phyloP scores from a whole-genome alignment of 2,113 vertebrate species.

The Oreochromis tanganicae region DNA sequence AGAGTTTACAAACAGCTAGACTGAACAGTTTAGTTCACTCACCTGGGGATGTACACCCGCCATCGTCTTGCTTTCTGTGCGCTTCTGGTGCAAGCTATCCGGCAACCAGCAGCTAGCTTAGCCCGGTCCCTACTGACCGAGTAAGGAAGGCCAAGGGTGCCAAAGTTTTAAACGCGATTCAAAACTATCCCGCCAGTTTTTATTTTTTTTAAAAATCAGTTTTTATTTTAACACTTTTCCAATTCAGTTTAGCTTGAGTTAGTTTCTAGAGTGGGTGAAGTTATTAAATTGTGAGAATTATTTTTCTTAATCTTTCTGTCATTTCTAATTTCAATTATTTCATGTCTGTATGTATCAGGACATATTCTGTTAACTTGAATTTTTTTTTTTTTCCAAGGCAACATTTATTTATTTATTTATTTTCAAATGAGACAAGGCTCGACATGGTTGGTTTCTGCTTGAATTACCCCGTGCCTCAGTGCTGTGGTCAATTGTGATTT shows the following conservation, averaged over 20 bases:
- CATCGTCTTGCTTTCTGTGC: background rate
- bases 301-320: background rate
- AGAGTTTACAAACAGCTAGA: background rate
- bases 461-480: accelerated
- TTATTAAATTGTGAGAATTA: background rate
- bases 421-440: accelerated
- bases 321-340: background rate
- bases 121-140: background rate
- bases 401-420: background rate
- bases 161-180: background rate
- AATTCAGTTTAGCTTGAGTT: background rate
- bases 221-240: accelerated
- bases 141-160: background rate
- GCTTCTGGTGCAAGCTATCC: background rate
- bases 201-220: accelerated
- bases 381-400: background rate
- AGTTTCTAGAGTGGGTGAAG: background rate
- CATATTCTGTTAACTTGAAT: accelerated
- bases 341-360: accelerated
- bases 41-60: constrained; percentile 60
- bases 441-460: accelerated
- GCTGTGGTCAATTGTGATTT: background rate
- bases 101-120: background rate
- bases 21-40: accelerated
- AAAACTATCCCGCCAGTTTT: background rate